Conservation (phyloP, 2,888 invertebrate genomes). For the Melieria crassipennis region DNA sequence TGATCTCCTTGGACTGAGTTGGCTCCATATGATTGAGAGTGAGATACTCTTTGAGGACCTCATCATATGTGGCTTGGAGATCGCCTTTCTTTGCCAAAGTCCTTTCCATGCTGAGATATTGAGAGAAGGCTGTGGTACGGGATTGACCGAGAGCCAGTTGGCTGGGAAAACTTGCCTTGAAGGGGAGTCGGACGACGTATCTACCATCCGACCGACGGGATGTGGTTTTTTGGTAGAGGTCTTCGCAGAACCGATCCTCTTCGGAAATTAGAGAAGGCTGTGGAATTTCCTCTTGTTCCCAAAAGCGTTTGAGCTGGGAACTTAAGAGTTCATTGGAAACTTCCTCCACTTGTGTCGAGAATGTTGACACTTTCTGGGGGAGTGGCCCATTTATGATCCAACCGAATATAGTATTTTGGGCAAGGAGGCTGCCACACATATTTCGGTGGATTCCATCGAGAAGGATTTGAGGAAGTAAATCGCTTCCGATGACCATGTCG, state of each 20-base stretch:
- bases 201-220: background rate
- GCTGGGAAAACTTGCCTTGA: too few relatives aligned
- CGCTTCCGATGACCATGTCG: slow-evolving; percentile 27
- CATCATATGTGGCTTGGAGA: too few relatives aligned
- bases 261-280: too few relatives aligned
- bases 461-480: slow-evolving; percentile 19
- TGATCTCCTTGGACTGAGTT: background rate
- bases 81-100: too few relatives aligned
- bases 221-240: too few relatives aligned
- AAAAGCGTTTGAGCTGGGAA: slow-evolving; percentile 10
- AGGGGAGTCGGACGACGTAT: too few relatives aligned
- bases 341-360: slow-evolving; percentile 14
- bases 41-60: slow-evolving; percentile 2
- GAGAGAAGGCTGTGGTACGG: too few relatives aligned
- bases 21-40: slow-evolving; percentile 30
- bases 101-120: too few relatives aligned
- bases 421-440: slow-evolving; percentile 4
- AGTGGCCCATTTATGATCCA: slow-evolving; percentile 28
- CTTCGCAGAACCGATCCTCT: too few relatives aligned
- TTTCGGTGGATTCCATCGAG: slow-evolving; percentile 15
- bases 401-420: slow-evolving; percentile 25
- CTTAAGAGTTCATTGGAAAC: background rate
- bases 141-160: too few relatives aligned
- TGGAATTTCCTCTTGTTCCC: slow-evolving; percentile 23
- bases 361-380: slow-evolving; percentile 6